A percentile compares a stretch with the other conserved stretches of the same genome.
Evolutionary conservation across 2,888 invertebrate species (phyloP).

Genomic region (Dryocosmus kuriphilus): DNA sequence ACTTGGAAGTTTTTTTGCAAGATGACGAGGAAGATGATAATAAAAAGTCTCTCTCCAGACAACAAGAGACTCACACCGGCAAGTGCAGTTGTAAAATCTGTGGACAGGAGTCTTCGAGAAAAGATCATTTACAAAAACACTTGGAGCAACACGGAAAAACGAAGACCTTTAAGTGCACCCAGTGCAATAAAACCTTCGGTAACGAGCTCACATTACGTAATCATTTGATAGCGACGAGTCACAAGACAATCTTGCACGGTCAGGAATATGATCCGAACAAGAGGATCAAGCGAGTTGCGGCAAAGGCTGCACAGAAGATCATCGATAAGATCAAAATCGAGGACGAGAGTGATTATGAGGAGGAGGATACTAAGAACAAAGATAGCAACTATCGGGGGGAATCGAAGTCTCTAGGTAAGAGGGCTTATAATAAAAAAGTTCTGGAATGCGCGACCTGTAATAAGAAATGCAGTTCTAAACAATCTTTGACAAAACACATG

Average conservation of each 20-base stretch:
- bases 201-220: conserved; percentile 74
- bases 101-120: conserved; percentile 64
- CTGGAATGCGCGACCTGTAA: conserved; percentile 70
- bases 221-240: conserved; percentile 74
- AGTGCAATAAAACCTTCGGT: conserved; percentile 72
- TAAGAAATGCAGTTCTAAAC: conserved; percentile 71
- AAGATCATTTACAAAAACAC: conserved; percentile 68
- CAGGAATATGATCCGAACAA: conserved; percentile 75
- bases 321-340: conserved; percentile 75
- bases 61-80: conserved; percentile 63
- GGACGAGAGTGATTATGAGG: conserved; percentile 67
- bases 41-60: conserved; percentile 63
- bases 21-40: conserved; percentile 43
- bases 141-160: conserved; percentile 65
- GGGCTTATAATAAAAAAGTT: conserved; percentile 59
- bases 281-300: conserved; percentile 73
- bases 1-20: conserved; percentile 31
- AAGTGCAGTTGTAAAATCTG: conserved; percentile 69
- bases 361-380: conserved; percentile 45
- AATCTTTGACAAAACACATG: conserved; percentile 71
- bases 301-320: conserved; percentile 74
- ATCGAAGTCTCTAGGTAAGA: conserved; percentile 49
- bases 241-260: conserved; percentile 71
- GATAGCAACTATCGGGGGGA: conserved; percentile 1
- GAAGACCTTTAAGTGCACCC: conserved; percentile 70